Evolutionary conservation across 2,113 vertebrate genomes (phyloP).

Genomic region (Meriones unguiculatus): DNA sequence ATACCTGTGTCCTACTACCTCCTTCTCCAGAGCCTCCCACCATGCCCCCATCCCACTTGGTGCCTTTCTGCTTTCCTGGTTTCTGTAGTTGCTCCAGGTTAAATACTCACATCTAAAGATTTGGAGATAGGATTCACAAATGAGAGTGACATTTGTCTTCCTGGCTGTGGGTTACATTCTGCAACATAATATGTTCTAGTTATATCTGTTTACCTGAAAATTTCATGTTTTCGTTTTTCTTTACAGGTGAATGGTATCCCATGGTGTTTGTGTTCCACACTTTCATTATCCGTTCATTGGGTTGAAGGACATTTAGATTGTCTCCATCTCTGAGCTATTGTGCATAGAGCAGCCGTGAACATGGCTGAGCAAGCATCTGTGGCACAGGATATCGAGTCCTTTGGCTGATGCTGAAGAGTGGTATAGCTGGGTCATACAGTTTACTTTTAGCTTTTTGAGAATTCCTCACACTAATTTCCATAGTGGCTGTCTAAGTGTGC

Average conservation of each 20-base stretch:
- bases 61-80: not conserved
- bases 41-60: not conserved
- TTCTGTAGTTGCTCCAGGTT: not conserved
- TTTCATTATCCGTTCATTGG: not conserved
- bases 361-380: not conserved
- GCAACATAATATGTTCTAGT: not conserved
- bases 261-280: not conserved
- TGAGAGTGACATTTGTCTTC: not conserved
- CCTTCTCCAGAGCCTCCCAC: not conserved
- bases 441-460: not conserved
- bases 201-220: not conserved
- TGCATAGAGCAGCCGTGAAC: not conserved
- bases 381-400: not conserved
- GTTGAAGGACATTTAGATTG: not conserved
- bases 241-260: not conserved
- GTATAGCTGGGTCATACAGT: not conserved
- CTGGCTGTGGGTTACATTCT: not conserved
- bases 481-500: not conserved
- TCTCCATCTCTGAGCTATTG: not conserved
- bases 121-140: not conserved
- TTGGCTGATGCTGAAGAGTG: not conserved
- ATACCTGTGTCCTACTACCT: not conserved
- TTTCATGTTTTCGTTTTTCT: not conserved
- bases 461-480: not conserved
- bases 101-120: not conserved